Base-by-base conservation (phyloP, 2,888 invertebrate genomes). In the Vanessa cardui region DNA sequence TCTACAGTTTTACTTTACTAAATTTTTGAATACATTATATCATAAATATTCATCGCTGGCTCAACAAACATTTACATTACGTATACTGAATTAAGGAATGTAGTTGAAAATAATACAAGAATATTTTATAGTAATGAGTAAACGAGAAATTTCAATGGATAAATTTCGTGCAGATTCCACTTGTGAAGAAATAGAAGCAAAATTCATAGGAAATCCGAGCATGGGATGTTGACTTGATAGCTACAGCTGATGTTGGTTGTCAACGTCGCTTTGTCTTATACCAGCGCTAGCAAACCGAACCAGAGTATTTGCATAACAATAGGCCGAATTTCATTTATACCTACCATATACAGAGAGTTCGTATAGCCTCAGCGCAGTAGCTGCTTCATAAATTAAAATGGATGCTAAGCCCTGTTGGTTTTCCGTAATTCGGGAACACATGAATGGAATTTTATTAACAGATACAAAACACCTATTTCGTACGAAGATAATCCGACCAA, bases 231-330 rank as follows among this genome's bases (percentile, higher is more conserved):
- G 83, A 80, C 80, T 83, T 81, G 86, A 89, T 88, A 87, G 85
- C 83, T 84, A 83, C 84, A 86, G 83, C 84, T 86, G 84, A 86
- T 83, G 83, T 86, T 83, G 86, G 85, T 85, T 86, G 89, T 90
- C 90, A 87, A 85, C 87, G 83, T 81, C 84, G 86, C 91, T 91
- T 91, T 92, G 92, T 92, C 90, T 91, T 89, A 85, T 85, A 85
- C 86, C 85, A 85, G 83, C 85, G 87, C 83, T 84, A 77, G 85
- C 86, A 86, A 89, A 85, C 89, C 87, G 83, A 87, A 86, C 90
- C 85, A 83, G 82, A 74, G 80, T 89, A 91, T 92, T 92, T 92
- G 88, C 91, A 92, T 92, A 86, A 92, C 90, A 92, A 92, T 92
- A 85, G 85, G 81, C 80, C 81, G 83, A 86, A 87, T 85, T 86